phyloP scores from a whole-genome alignment of 2,888 invertebrate genomes.

The Dexiosoma caninum region DNA sequence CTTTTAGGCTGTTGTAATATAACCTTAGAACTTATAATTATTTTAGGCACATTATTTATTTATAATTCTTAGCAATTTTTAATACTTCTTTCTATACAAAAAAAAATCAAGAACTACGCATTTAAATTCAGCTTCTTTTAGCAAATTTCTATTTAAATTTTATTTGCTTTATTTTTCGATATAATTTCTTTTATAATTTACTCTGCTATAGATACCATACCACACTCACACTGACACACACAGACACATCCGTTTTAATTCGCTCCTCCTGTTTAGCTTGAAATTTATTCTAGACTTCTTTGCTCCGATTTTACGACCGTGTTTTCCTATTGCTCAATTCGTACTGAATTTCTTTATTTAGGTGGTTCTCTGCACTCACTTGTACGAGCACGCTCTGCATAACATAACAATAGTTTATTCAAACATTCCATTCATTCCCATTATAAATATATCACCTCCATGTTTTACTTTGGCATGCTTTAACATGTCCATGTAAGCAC shows the following conservation, averaged over 20 bases:
- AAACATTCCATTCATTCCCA: constrained; percentile 17
- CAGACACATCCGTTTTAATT: constrained; percentile 11
- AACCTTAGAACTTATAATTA: too few species aligned
- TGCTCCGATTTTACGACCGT: constrained; percentile 36
- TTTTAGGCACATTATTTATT: not conserved
- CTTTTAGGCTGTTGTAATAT: constrained; percentile 38
- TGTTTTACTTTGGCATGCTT: constrained; percentile 9
- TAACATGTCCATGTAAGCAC: constrained; percentile 57
- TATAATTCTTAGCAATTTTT: not conserved
- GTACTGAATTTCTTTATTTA: constrained; percentile 41
- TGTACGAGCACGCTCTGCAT: not conserved
- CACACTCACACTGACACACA: not conserved
- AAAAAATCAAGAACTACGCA: not conserved
- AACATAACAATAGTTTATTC: not conserved
- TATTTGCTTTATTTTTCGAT: not conserved
- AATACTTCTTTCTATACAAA: not conserved
- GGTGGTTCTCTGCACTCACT: constrained; percentile 45
- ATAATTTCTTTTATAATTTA: constrained; percentile 24
- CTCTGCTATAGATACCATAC: not conserved
- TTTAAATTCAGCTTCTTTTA: not conserved
- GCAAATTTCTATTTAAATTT: not conserved
- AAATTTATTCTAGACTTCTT: not conserved
- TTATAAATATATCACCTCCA: too few species aligned
- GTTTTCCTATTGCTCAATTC: constrained; percentile 44
- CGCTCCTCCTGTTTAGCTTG: constrained; percentile 16